Percentiles rank a stretch among this genome's conserved stretches.
Evolutionary conservation across 2,888 invertebrate genomes (phyloP).

Genomic region (Tenodera sinensis): DNA sequence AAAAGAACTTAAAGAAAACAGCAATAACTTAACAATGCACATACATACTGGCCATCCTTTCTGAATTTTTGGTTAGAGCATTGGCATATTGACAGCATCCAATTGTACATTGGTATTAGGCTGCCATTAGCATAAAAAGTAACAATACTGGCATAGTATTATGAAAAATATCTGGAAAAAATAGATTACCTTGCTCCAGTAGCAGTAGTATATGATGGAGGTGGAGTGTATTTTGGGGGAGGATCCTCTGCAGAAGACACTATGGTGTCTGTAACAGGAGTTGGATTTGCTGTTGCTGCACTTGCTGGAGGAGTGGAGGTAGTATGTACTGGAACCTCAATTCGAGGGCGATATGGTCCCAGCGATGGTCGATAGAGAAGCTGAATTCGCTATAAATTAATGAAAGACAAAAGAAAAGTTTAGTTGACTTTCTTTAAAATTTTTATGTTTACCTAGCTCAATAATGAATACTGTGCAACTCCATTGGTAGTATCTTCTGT

Average conservation of each 20-base stretch:
- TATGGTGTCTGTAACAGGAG: neutral
- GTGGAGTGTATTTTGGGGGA: slow-evolving; percentile 90
- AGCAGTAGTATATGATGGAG: slow-evolving; percentile 88
- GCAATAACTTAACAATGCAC: too few species aligned
- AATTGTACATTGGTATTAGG: too few species aligned
- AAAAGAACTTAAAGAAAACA: too few species aligned
- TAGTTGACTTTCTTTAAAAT: neutral
- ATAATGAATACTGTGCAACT: too few species aligned
- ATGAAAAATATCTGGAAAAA: neutral
- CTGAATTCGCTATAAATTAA: slow-evolving; percentile 68
- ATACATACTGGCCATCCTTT: too few species aligned
- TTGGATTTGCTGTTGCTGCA: neutral
- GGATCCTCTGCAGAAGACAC: slow-evolving; percentile 61
- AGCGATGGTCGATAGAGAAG: slow-evolving; percentile 75
- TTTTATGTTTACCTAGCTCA: neutral
- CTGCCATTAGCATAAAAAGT: too few species aligned
- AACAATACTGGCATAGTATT: too few species aligned
- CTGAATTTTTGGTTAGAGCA: too few species aligned
- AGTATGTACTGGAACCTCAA: slow-evolving; percentile 35
- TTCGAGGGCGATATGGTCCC: slow-evolving; percentile 41
- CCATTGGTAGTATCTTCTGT: too few species aligned
- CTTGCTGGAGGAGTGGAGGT: slow-evolving; percentile 35
- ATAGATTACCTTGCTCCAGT: slow-evolving; percentile 64
- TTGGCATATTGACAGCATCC: too few species aligned
- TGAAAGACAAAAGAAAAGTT: neutral